Evolutionary conservation across 2,888 invertebrate species (phyloP).

Genomic region (Scrobipalpa costella): DNA sequence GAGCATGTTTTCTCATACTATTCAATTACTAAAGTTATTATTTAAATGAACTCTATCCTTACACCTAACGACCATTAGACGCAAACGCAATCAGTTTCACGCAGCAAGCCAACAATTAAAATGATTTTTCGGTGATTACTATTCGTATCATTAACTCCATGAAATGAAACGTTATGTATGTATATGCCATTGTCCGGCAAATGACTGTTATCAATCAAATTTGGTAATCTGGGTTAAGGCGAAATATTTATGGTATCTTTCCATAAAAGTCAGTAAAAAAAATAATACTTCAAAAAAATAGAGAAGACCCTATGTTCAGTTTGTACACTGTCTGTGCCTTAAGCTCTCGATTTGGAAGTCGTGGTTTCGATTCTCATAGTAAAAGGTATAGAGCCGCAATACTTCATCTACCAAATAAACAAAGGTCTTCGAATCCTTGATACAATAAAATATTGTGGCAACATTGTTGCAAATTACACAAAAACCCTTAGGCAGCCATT

Average conservation of each 20-base stretch:
- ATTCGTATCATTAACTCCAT: conserved; percentile 14
- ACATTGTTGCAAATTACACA: not conserved
- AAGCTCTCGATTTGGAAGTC: too few species aligned
- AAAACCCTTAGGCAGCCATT: not conserved
- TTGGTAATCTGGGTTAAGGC: conserved; percentile 32
- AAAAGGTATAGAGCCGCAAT: too few species aligned
- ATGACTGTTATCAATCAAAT: conserved; percentile 48
- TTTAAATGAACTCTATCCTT: conserved; percentile 19
- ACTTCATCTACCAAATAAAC: too few species aligned
- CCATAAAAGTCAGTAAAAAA: too few species aligned
- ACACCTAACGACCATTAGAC: conserved; percentile 59
- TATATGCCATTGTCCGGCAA: conserved; percentile 35
- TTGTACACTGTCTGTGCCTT: too few species aligned
- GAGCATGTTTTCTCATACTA: conserved; percentile 15
- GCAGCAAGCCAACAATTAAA: conserved; percentile 57
- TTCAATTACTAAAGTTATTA: conserved; percentile 20
- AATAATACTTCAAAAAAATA: too few species aligned
- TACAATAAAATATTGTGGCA: too few species aligned
- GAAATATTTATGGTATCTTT: not conserved
- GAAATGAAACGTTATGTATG: conserved; percentile 8
- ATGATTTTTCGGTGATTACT: conserved; percentile 63
- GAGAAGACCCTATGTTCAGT: too few species aligned
- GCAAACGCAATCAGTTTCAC: conserved; percentile 51
- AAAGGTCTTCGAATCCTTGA: too few species aligned
- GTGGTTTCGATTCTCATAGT: too few species aligned